Conservation (phyloP, 1,140 invertebrate genomes). For the Drosophila bipectinata region DNA sequence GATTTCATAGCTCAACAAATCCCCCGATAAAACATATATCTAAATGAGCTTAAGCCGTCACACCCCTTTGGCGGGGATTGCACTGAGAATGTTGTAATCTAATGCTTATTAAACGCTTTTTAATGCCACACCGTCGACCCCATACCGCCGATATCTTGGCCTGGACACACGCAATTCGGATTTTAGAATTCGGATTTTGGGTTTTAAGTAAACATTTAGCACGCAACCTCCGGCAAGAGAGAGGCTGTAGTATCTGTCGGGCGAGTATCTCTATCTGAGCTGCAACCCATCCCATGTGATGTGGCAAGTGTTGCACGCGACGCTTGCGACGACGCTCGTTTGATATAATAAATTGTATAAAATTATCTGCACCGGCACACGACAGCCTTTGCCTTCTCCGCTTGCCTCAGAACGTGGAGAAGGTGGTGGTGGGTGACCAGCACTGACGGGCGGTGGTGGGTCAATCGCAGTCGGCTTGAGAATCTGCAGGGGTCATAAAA, state of each 20-base stretch:
- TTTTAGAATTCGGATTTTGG: conserved; percentile 36
- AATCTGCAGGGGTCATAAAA: conserved; percentile 74
- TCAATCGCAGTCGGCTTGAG: conserved; percentile 72
- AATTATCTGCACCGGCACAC: conserved; percentile 77
- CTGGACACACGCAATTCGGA: conserved; percentile 54
- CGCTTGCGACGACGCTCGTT: conserved; percentile 54
- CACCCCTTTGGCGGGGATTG: conserved; percentile 22
- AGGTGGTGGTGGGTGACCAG: conserved; percentile 47
- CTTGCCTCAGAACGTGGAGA: neutral
- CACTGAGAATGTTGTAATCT: conserved; percentile 67
- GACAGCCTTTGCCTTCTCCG: conserved; percentile 31
- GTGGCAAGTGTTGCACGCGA: conserved; percentile 81
- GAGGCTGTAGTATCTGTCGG: conserved; percentile 21
- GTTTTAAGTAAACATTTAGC: conserved; percentile 71
- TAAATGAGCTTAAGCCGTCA: conserved; percentile 46
- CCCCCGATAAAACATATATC: conserved; percentile 47
- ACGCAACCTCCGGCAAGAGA: conserved; percentile 55
- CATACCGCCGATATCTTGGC: conserved; percentile 29
- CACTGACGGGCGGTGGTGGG: conserved; percentile 68
- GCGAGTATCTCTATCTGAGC: conserved; percentile 47
- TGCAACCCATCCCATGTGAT: conserved; percentile 36
- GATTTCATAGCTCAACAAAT: conserved; percentile 38
- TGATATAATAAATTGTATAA: conserved; percentile 79
- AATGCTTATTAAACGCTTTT: conserved; percentile 83
- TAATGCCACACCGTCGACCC: conserved; percentile 60